A percentile compares a stretch with the other conserved stretches of the same genome.
Evolutionary conservation across 37 sponge, comb jelly and placozoan species (phyloP).

Genomic region (Mnemiopsis leidyi): DNA sequence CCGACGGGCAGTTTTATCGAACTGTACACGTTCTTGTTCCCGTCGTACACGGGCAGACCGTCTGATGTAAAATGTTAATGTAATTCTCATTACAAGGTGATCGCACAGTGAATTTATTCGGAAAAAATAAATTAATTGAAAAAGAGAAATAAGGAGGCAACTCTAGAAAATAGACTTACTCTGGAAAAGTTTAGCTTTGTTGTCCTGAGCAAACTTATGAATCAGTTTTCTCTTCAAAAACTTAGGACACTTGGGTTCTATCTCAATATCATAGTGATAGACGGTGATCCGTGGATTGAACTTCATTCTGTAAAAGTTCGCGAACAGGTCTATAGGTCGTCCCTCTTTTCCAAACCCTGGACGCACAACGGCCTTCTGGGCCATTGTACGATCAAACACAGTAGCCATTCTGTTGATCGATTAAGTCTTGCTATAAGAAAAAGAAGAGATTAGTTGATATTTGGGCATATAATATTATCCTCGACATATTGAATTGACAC

Average conservation of each 20-base stretch:
- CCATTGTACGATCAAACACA: neutral
- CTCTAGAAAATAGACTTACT: too few species aligned
- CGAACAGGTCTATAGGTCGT: neutral
- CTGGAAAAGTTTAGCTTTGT: neutral
- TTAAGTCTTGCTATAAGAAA: too few species aligned
- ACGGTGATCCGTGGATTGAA: conserved; percentile 34
- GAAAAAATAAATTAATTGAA: too few species aligned
- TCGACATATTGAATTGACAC: too few species aligned
- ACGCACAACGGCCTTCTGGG: neutral
- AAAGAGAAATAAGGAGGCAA: too few species aligned
- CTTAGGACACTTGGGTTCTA: conserved; percentile 30
- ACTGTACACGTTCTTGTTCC: conserved; percentile 46
- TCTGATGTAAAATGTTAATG: too few species aligned
- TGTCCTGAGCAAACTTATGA: conserved; percentile 2
- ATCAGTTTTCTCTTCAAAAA: conserved; percentile 3
- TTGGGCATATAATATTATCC: too few species aligned
- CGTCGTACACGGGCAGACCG: conserved; percentile 58
- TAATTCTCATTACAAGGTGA: too few species aligned
- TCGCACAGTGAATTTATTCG: too few species aligned
- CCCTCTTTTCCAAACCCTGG: conserved; percentile 24
- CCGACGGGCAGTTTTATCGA: conserved; percentile 15
- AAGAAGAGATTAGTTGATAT: too few species aligned
- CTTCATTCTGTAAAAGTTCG: conserved; percentile 46
- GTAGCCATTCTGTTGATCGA: neutral
- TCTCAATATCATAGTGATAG: conserved; percentile 29